Conservation (phyloP, 2,888 invertebrate genomes). For the Barypeithes pellucidus region DNA sequence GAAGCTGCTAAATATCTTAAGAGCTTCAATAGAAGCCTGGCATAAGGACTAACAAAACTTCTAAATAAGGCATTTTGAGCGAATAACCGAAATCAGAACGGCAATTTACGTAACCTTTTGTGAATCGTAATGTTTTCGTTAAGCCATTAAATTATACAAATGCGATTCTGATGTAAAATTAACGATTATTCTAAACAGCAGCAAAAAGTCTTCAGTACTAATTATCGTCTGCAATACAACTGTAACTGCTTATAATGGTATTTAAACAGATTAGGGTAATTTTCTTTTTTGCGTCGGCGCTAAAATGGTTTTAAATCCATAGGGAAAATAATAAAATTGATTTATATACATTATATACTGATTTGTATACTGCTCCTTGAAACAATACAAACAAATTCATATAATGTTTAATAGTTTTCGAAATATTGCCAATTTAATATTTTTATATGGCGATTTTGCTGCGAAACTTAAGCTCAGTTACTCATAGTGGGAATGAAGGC, state of each 20-base stretch:
- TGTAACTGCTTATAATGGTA: constrained; percentile 32
- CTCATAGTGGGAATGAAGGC: too few species aligned
- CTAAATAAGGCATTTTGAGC: constrained; percentile 38
- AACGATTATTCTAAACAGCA: constrained; percentile 53
- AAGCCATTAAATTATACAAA: constrained; percentile 54
- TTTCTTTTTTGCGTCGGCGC: constrained; percentile 31
- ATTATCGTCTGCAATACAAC: constrained; percentile 47
- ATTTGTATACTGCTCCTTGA: too few species aligned
- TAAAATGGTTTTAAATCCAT: constrained; percentile 11
- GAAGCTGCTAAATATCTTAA: constrained; percentile 36
- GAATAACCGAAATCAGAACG: constrained; percentile 42
- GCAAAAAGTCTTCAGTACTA: constrained; percentile 53
- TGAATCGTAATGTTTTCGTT: constrained; percentile 52
- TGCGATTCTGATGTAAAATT: constrained; percentile 55
- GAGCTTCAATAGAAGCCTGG: constrained; percentile 30
- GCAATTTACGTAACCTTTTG: constrained; percentile 46
- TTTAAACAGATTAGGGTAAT: constrained; percentile 33
- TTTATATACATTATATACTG: too few species aligned
- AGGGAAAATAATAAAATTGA: not conserved
- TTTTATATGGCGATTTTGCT: too few species aligned
- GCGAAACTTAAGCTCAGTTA: too few species aligned
- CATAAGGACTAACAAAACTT: constrained; percentile 33
- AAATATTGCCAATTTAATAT: too few species aligned
- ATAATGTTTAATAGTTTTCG: too few species aligned
- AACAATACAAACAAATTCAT: too few species aligned